Percentiles rank a stretch among this genome's conserved stretches.
Evolutionary conservation across 2,797 vertebrate genomes (phyloP).

Genomic region (Micropoecilia bifurca): DNA sequence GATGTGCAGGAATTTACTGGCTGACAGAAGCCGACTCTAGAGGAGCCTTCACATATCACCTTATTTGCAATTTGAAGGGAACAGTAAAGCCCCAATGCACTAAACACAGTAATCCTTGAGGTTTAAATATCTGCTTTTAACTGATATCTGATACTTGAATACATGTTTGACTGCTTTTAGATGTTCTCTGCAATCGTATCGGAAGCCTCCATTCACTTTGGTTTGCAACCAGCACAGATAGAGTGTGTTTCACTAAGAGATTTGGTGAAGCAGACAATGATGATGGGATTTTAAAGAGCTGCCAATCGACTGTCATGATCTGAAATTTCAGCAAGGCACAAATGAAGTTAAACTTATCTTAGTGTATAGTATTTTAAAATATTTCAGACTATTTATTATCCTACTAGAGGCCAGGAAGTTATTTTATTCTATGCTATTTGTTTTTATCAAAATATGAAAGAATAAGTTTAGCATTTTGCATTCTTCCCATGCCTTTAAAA

Average conservation of each 20-base stretch:
- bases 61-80: neutral
- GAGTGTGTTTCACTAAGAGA: neutral
- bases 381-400: neutral
- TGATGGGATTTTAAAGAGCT: neutral
- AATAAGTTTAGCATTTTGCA: neutral
- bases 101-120: accelerated
- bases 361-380: no score
- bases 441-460: neutral
- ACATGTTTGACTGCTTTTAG: neutral
- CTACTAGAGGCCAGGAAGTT: neutral
- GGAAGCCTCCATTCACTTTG: neutral
- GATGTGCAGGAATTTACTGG: conserved; percentile 16
- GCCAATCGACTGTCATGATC: neutral
- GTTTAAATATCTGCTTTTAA: neutral
- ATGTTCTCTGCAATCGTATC: neutral
- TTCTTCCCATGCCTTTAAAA: neutral
- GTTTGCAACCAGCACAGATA: neutral
- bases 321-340: neutral
- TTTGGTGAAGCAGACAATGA: neutral
- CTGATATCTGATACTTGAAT: neutral
- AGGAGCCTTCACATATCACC: neutral
- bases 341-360: neutral
- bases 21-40: neutral
- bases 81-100: neutral
- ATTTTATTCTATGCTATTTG: no score